A percentile compares a stretch with the other conserved stretches of the same genome.
phyloP scores from a whole-genome alignment of 2,888 invertebrate genomes.

The Spisula subtruncata region DNA sequence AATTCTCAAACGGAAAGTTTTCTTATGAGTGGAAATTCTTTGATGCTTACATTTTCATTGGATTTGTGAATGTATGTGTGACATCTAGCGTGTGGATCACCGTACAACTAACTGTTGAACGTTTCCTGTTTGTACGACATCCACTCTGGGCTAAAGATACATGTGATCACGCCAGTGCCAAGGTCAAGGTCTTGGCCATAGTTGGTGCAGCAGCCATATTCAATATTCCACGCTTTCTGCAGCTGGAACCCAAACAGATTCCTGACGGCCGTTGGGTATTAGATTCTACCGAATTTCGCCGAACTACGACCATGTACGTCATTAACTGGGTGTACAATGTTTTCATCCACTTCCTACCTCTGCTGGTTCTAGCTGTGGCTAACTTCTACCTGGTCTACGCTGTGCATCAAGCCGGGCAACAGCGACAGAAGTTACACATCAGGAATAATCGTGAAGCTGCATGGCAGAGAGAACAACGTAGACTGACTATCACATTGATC shows the following conservation, averaged over 20 bases:
- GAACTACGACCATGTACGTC: conserved; percentile 65
- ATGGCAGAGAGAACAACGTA: conserved; percentile 83
- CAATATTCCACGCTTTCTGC: conserved; percentile 83
- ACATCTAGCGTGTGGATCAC: conserved; percentile 84
- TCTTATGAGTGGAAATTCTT: conserved; percentile 80
- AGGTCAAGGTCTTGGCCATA: conserved; percentile 77
- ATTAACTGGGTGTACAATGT: conserved; percentile 82
- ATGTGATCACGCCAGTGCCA: conserved; percentile 82
- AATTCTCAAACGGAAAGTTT: conserved; percentile 70
- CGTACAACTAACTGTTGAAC: conserved; percentile 84
- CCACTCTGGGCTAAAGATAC: conserved; percentile 84
- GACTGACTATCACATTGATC: conserved; percentile 84
- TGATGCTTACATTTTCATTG: conserved; percentile 81
- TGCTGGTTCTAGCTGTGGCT: conserved; percentile 76
- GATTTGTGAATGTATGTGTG: conserved; percentile 83
- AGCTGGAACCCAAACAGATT: conserved; percentile 69
- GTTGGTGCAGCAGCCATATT: conserved; percentile 75
- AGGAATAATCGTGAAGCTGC: conserved; percentile 78
- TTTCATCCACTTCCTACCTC: conserved; percentile 81
- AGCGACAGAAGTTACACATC: conserved; percentile 75
- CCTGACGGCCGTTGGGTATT: conserved; percentile 54
- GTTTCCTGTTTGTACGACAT: conserved; percentile 83
- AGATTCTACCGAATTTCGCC: conserved; percentile 76
- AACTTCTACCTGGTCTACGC: conserved; percentile 82
- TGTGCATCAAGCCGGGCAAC: conserved; percentile 78